Evolutionary conservation across 2,113 vertebrate genomes (phyloP), one percentile per base, ranked within the genome.

Genomic region (Thryonomys swinderianus): DNA sequence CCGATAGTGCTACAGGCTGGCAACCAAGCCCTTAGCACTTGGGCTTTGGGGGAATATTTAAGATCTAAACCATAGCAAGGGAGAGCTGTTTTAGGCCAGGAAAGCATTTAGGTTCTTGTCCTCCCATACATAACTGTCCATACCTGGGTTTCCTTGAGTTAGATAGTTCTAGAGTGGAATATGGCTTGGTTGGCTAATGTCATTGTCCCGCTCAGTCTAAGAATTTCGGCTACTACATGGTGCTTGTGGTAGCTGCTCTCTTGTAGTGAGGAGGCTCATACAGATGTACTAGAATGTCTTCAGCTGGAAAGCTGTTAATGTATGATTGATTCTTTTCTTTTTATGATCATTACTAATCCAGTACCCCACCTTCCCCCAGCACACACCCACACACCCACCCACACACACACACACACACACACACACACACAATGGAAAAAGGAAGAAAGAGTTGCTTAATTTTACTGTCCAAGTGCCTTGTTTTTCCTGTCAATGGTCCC

Each of bases 261-360:
- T 11, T 61, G 9, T 3, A 59, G 16, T 48, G 45, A 61, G 34
- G 27, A 71, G 40, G 14, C 42, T 79, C 3, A 59, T 62, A 74
- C 85, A 83, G 25, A 11, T 76, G 45, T 45, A 21, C 37, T 91
- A 88, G 27, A 82, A n/a, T 80, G n/a, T n/a, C 66, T 83, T 92
- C n/a, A 88, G n/a, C 42, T 67, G 87, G 93, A 78, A 92, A 83
- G 9, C 79, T 89, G 27, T 79, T 53, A 86, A 66, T 51, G 27
- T 80, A 57, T n/a, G 61, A 67, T 85, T 96, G 74, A 34, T 32
- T 32, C 30, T 78, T 85, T 51, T 51, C 30, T 78, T 81, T 76
- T 87, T 25, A 62, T 7, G 34, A 86, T 16, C 37, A 73, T 0
- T 17, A 30, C 30, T 10, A 53, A 48, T 16, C 16, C 42, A 27